Base-by-base conservation (phyloP, 35 echinoderm and acorn worm genomes). In the Ophiothrix spiculata region DNA sequence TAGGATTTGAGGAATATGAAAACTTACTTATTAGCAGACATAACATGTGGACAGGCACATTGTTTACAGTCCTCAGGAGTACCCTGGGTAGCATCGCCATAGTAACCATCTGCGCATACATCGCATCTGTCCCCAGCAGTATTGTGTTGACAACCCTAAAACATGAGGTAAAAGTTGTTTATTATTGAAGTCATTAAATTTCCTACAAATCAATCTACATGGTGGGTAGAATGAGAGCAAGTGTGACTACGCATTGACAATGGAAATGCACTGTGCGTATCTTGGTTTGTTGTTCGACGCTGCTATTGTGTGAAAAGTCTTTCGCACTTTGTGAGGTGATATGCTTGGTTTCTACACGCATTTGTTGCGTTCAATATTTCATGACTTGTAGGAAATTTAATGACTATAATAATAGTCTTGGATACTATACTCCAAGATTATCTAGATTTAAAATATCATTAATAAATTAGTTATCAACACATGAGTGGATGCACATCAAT, bases 21-120 rank as follows among this genome's bases (percentile, higher is more conserved):
- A n/a, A 74, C 88, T 93, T 76, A 97, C 95, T 97, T 97, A 49
- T 90, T 90, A 37, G 38, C 40, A 79, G 74, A 10, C 77, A 74
- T 36, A 23, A 37, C 17, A 16, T 56, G 60, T 37, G 95, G 95
- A 77, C 95, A 97, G 19, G 84, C 95, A 91, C 95, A 97, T 23
- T 73, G 91, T 38, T 77, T 46, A 39, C 95, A 97, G 78, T 93
- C 95, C 76, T 79, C 32, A 6, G 64, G n/a, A 19, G 74, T 90
- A 60, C 95, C 95, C 32, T 46, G 79, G 37, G 87, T 97, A 11
- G 91, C 91, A 88, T 97, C 88, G 39, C 95, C 95, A 97, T 93
- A 97, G 95, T 84, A 97, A 93, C 95, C 95, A 85, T 37, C 31
- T 10, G 83, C 91, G 88, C 95, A 97, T 0, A 40, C 21, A 79